Conservation (phyloP, 2,113 vertebrate genomes). For the Ailurus styani region DNA sequence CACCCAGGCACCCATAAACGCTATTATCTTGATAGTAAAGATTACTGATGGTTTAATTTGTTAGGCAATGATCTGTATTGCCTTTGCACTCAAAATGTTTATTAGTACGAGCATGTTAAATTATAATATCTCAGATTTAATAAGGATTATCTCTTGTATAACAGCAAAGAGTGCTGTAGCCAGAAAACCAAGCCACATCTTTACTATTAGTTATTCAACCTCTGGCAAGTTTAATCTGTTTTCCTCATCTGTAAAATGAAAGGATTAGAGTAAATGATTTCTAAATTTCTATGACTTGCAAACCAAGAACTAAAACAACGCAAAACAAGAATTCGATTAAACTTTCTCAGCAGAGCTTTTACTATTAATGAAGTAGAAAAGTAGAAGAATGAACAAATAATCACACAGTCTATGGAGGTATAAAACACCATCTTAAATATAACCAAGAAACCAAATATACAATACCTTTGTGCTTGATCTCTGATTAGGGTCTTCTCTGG, state of each 20-base stretch:
- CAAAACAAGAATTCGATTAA: neutral
- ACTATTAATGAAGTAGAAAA: neutral
- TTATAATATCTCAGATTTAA: neutral
- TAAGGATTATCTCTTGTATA: neutral
- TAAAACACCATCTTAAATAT: neutral
- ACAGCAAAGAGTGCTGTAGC: neutral
- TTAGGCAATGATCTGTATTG: neutral
- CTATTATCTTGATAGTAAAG: neutral
- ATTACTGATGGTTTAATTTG: neutral
- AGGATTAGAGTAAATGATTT: neutral
- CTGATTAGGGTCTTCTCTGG: slow-evolving; percentile 96
- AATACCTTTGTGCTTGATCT: slow-evolving; percentile 94
- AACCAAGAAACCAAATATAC: neutral
- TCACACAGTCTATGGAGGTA: neutral
- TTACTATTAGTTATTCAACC: neutral
- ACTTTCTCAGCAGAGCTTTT: neutral
- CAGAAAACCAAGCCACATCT: neutral
- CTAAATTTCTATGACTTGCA: neutral
- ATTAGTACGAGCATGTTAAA: neutral
- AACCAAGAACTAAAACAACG: neutral
- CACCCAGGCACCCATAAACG: neutral
- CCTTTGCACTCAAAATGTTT: neutral
- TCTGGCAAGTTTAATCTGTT: neutral
- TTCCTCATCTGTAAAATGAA: slow-evolving; percentile 11
- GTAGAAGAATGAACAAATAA: neutral